phyloP scores from a whole-genome alignment of 2,888 invertebrate genomes.

The Drosophila pseudotakahashii region DNA sequence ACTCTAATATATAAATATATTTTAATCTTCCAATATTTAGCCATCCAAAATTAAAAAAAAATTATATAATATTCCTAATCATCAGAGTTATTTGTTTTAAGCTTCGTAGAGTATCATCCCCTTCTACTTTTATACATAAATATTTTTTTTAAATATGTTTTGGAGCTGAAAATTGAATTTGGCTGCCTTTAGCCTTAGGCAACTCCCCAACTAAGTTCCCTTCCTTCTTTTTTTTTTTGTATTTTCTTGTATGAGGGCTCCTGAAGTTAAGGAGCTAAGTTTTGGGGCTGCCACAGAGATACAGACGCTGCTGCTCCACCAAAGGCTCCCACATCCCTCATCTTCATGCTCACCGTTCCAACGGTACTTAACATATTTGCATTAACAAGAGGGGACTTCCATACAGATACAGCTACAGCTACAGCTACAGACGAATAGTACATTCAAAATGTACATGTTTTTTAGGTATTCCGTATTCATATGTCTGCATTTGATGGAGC shows the following conservation, averaged over 20 bases:
- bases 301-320: constrained; percentile 18
- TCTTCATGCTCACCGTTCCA: constrained; percentile 15
- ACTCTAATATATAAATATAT: no score
- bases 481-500: constrained; percentile 37
- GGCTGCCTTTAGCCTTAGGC: constrained; percentile 64
- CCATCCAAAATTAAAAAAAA: no score
- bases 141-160: background rate
- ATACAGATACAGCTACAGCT: constrained; percentile 19
- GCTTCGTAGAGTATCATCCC: background rate
- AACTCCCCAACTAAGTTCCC: constrained; percentile 19
- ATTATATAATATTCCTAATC: background rate
- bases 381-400: constrained; percentile 61
- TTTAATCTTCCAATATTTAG: no score
- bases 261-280: constrained; percentile 30
- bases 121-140: no score
- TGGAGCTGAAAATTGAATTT: constrained; percentile 59
- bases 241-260: background rate
- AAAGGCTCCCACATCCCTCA: constrained; percentile 16
- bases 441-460: constrained; percentile 32
- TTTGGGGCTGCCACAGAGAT: constrained; percentile 22
- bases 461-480: constrained; percentile 32
- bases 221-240: background rate
- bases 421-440: constrained; percentile 5
- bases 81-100: background rate
- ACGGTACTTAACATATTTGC: constrained; percentile 71